phyloP scores from a whole-genome alignment of 2,113 vertebrate species.

The Phrynosoma blainvillii region DNA sequence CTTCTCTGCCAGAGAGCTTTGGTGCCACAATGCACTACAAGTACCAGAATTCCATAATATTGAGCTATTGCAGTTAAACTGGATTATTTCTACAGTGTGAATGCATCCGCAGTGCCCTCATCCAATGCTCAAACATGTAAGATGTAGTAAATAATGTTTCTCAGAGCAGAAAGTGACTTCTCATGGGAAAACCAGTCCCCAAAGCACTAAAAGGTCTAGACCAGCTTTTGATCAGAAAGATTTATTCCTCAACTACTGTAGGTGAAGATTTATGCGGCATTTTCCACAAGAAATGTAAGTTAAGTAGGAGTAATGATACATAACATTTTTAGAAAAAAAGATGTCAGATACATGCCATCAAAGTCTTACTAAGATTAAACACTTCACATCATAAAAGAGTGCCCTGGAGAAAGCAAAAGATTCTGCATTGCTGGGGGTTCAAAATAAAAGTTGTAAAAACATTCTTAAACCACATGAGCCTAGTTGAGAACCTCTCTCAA shows the following conservation, averaged over 20 bases:
- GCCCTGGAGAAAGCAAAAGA: background rate
- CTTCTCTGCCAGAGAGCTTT: no score
- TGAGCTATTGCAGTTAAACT: no score
- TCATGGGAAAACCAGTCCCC: background rate
- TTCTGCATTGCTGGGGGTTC: background rate
- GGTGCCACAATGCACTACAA: no score
- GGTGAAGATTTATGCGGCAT: background rate
- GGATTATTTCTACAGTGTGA: no score
- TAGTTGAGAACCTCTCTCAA: background rate
- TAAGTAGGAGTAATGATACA: background rate
- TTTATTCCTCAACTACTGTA: background rate
- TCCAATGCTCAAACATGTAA: no score
- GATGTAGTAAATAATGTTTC: background rate
- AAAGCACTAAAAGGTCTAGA: background rate
- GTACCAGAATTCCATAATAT: no score
- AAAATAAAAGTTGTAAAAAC: background rate
- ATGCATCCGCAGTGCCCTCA: no score
- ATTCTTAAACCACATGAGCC: background rate
- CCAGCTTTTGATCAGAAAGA: background rate
- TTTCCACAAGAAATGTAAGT: background rate
- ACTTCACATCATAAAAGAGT: background rate
- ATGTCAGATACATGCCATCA: constrained; percentile 8
- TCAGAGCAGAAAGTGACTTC: background rate
- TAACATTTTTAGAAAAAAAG: background rate
- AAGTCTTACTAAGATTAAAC: constrained; percentile 3